Percentiles rank a stretch among this genome's conserved stretches.
phyloP scores from a whole-genome alignment of 2,797 vertebrate genomes.

The Eutrigla gurnardus region DNA sequence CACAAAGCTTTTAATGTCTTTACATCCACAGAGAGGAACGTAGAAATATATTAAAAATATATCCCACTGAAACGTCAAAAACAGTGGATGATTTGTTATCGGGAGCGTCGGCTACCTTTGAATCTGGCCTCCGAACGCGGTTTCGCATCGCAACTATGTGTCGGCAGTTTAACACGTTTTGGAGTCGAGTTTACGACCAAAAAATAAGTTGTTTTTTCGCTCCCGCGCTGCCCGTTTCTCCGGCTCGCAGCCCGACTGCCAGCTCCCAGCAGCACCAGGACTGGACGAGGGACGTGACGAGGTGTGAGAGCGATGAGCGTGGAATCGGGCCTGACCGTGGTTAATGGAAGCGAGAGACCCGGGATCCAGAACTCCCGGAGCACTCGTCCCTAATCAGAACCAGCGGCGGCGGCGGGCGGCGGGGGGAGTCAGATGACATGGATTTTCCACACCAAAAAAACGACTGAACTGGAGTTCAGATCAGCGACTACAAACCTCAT shows the following conservation, averaged over 20 bases:
- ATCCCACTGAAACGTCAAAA: conserved; percentile 27
- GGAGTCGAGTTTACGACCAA: conserved; percentile 9
- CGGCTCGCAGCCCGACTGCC: not conserved
- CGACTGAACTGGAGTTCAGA: conserved; percentile 32
- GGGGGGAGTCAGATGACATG: conserved; percentile 62
- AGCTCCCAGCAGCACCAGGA: conserved; percentile 7
- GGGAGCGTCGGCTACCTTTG: conserved; percentile 26
- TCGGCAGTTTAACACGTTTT: conserved; percentile 27
- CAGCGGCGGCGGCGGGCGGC: conserved; percentile 32
- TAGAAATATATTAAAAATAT: conserved; percentile 33
- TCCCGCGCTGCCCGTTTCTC: conserved; percentile 14
- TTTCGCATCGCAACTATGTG: conserved; percentile 14
- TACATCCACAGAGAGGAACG: conserved; percentile 20
- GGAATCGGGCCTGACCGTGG: conserved; percentile 61
- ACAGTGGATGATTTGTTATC: conserved; percentile 33
- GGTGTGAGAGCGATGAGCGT: conserved; percentile 64
- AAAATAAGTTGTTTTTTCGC: conserved; percentile 14
- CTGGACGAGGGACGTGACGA: conserved; percentile 48
- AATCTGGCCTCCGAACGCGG: conserved; percentile 9
- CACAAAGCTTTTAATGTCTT: conserved; percentile 35
- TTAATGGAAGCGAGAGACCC: conserved; percentile 51
- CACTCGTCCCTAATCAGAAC: conserved; percentile 68
- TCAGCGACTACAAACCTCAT: conserved; percentile 36
- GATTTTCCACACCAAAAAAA: conserved; percentile 62
- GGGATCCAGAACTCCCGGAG: conserved; percentile 49